These are phyloP conservation scores for Microcebus ravelobensis DNA, from an alignment of 2,113 vertebrate species.

Conservation along the genomic window DNA sequence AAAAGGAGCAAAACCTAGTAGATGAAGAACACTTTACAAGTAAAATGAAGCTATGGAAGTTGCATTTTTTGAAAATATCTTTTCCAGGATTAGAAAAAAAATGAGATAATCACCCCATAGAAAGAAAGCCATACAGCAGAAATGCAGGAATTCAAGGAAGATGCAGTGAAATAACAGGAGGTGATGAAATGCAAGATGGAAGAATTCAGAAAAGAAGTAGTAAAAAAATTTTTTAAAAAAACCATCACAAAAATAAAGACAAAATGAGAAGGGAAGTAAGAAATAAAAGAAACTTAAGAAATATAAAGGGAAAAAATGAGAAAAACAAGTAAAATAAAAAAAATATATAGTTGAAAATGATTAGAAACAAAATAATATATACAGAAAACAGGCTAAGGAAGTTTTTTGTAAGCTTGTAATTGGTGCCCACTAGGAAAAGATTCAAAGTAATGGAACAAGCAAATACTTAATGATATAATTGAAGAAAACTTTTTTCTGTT, in stretches of 20 bases:
- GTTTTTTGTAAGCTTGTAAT: not conserved
- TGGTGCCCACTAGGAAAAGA: not conserved
- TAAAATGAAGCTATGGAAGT: not conserved
- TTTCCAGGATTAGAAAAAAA: not conserved
- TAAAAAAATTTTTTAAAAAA: not conserved
- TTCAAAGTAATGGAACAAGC: not conserved
- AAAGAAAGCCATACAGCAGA: not conserved
- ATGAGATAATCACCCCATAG: not conserved
- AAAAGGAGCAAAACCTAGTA: not conserved
- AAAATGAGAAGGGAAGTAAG: not conserved
- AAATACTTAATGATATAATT: not conserved
- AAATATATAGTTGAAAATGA: not conserved
- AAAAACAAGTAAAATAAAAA: not conserved
- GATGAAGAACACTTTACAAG: not conserved
- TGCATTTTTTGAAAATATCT: not conserved
- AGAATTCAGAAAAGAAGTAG: not conserved
- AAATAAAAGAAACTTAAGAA: not conserved
- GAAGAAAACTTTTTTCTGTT: not conserved
- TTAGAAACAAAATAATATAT: not conserved
- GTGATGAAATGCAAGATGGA: not conserved
- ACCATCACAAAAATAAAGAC: slow-evolving; percentile 2
- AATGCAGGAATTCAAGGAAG: not conserved
- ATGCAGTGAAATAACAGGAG: not conserved
- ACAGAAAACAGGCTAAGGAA: not conserved
- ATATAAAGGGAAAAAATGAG: not conserved